A percentile compares a stretch with the other conserved stretches of the same genome.
Conservation (phyloP, 2,888 invertebrate species). For the Xanthia icteritia region DNA sequence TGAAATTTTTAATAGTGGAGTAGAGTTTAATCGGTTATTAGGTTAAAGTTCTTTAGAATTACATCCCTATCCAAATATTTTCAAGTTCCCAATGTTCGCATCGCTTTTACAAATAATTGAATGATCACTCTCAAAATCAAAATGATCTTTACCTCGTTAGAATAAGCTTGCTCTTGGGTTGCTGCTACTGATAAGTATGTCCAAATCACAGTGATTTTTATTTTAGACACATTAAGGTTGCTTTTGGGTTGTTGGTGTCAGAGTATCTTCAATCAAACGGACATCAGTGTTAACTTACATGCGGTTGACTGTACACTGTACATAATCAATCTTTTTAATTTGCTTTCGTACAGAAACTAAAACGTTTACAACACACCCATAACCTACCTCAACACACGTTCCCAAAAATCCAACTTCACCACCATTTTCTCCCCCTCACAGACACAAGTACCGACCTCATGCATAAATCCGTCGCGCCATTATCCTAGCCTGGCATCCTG, state of each 20-base stretch:
- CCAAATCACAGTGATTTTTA: too few relatives aligned
- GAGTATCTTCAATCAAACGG: too few relatives aligned
- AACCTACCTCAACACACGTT: not conserved
- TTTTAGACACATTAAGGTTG: too few relatives aligned
- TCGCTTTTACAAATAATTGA: not conserved
- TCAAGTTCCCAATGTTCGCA: not conserved
- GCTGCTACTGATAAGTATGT: too few relatives aligned
- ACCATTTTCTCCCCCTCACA: conserved; percentile 22
- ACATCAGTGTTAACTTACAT: not conserved
- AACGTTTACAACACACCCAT: not conserved
- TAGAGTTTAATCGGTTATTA: not conserved
- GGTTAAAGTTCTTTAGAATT: not conserved
- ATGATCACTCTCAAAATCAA: not conserved
- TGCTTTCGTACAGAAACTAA: not conserved
- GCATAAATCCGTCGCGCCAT: conserved; percentile 60
- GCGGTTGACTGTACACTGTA: not conserved
- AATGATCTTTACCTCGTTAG: not conserved
- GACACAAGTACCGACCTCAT: conserved; percentile 20
- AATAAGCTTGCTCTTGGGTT: not conserved
- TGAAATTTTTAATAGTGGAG: not conserved
- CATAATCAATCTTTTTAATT: not conserved
- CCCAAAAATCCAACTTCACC: conserved; percentile 4
- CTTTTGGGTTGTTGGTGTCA: too few relatives aligned
- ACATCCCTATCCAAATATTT: not conserved
- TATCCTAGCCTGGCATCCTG: conserved; percentile 57